Evolutionary conservation across 2,113 vertebrate species (phyloP).

Genomic region (Nycticryphes semicollaris): DNA sequence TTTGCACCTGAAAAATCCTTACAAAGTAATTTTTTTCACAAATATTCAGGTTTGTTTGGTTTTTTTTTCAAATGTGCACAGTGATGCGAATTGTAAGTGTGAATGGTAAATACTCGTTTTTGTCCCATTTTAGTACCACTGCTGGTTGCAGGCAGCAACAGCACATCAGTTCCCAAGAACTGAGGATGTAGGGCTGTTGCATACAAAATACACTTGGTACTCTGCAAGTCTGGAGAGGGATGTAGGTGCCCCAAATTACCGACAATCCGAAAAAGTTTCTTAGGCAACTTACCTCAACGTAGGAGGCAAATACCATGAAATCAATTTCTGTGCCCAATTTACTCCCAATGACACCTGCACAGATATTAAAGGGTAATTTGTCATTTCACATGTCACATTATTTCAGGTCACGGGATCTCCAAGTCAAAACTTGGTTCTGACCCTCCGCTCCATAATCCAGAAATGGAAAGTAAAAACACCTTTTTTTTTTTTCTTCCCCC

Average conservation of each 20-base stretch:
- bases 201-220: background rate
- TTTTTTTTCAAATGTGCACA: rapidly evolving
- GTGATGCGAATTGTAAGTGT: background rate
- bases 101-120: background rate
- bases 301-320: conserved; percentile 28
- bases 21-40: background rate
- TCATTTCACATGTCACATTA: background rate
- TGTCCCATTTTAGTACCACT: background rate
- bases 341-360: background rate
- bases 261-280: background rate
- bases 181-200: background rate
- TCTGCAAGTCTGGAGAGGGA: background rate
- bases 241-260: background rate
- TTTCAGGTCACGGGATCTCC: background rate
- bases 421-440: background rate
- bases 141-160: background rate
- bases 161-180: background rate
- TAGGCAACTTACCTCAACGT: background rate
- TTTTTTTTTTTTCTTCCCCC: no score
- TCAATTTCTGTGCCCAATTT: conserved; percentile 44
- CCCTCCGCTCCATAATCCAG: background rate
- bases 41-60: background rate
- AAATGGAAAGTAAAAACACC: background rate
- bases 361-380: background rate
- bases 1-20: background rate